These are phyloP conservation scores for Ciconia stormi DNA, from an alignment of 2,113 vertebrate genomes.

Conservation along the genomic window DNA sequence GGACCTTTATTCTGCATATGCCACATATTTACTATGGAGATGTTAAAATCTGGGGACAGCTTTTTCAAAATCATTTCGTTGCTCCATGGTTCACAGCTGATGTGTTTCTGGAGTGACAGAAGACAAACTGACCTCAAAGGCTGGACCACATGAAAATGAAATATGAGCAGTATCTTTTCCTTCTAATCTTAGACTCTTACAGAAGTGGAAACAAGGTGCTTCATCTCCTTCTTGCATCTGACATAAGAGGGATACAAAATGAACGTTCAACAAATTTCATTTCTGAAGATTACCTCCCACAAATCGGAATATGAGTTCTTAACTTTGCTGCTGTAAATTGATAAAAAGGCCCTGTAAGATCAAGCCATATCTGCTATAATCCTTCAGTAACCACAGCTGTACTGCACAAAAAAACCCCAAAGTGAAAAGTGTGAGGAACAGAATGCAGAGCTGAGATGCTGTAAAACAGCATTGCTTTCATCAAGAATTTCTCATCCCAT, in stretches of 20 bases:
- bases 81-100: not conserved
- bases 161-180: conserved; percentile 5
- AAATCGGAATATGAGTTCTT: conserved; percentile 31
- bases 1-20: not conserved
- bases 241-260: conserved; percentile 24
- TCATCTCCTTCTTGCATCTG: conserved; percentile 33
- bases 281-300: conserved; percentile 44
- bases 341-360: conserved; percentile 24
- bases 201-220: conserved; percentile 9
- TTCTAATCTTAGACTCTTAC: conserved; percentile 25
- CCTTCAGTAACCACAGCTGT: not conserved
- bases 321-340: conserved; percentile 43
- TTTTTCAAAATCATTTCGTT: not conserved
- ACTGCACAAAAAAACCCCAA: not conserved
- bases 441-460: not conserved
- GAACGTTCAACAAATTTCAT: conserved; percentile 4
- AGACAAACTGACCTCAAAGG: conserved; percentile 1
- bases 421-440: not conserved
- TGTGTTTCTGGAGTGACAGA: not conserved
- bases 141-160: not conserved
- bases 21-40: not conserved
- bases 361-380: not conserved
- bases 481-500: not conserved
- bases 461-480: not conserved
- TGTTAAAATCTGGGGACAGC: not conserved